Evolutionary conservation across 53 echinoderm and acorn worm species (phyloP).

Genomic region (Glandiceps talaboti): DNA sequence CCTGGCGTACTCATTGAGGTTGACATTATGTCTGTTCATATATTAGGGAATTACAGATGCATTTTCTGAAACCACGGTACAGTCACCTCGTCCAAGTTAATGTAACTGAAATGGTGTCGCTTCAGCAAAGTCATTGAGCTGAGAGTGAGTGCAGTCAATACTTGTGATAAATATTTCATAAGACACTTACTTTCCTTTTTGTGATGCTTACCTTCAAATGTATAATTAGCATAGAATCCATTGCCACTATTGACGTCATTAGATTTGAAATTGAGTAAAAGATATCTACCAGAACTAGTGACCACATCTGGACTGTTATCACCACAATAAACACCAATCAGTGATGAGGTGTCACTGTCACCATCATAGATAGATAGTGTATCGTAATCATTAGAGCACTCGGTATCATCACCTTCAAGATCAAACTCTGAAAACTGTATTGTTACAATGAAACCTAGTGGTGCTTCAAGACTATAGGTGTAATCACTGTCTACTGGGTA

Average conservation of each 20-base stretch:
- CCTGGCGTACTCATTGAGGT: too few relatives aligned
- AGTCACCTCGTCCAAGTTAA: too few relatives aligned
- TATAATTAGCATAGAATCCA: neutral
- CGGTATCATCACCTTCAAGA: constrained; percentile 25
- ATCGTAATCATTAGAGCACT: constrained; percentile 31
- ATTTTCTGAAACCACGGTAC: too few relatives aligned
- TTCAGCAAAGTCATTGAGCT: too few relatives aligned
- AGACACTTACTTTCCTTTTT: too few relatives aligned
- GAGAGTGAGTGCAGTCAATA: too few relatives aligned
- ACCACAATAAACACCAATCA: constrained; percentile 38
- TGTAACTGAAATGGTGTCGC: too few relatives aligned
- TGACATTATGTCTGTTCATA: too few relatives aligned
- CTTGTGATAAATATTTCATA: too few relatives aligned
- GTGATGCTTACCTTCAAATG: neutral
- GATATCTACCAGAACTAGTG: constrained; percentile 4
- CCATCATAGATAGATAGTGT: constrained; percentile 70
- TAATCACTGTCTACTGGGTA: neutral
- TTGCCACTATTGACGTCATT: neutral
- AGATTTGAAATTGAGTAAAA: constrained; percentile 19
- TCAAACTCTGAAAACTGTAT: constrained; percentile 32
- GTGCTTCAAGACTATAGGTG: constrained; percentile 30
- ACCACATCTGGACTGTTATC: constrained; percentile 11
- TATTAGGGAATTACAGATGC: too few relatives aligned
- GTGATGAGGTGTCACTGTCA: neutral
- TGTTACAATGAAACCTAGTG: constrained; percentile 33